Base-by-base conservation (phyloP, 2,888 invertebrate species). In the Parasteatoda lunata region DNA sequence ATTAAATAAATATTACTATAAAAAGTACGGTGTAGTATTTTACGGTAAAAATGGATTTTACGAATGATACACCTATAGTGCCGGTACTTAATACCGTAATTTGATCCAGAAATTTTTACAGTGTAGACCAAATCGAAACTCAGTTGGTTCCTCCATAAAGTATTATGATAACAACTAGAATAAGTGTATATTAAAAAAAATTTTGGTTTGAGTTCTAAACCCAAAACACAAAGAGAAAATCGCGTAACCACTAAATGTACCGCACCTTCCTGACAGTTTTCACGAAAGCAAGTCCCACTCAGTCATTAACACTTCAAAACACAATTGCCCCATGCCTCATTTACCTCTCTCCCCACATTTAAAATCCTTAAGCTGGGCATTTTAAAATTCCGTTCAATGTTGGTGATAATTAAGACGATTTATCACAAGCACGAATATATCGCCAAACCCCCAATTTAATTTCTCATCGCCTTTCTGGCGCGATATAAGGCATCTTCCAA, bases 361-460 rank as follows among this genome's bases (percentile, higher is more conserved):
- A 76, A 82, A 82, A 70, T 70, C 82, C 75, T 45, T 13, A 59
- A 59, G 59, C 59, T n/a, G 59, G 59, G 9, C 11, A n/a, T 59
- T 49, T 80, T 80, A 64, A n/a, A 70, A 65, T 45, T 51, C 51
- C 75, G 47, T 64, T 13, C 66, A 80, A 52, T 59, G 76, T 82
- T 82, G 76, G 76, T 76, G 82, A 80, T 71, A 83, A 83, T 83
- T 83, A 83, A 83, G 83, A 70, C 83, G 77, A 83, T 83, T 83
- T 83, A 83, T 83, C 83, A 77, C 83, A 69, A 13, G 70, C 45
- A 71, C 69, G 70, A 83, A 77, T 83, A 83, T 83, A 71, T 71
- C 83, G 77, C 59, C 75, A n/a, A 59, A 9, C 59, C 59, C 49
- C 82, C 82, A 83, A 83, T 83, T 83, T 83, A 77, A 83, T 83